Conservation (phyloP, 92 coral and sea anemone species). For the Parazoanthus darwini region DNA sequence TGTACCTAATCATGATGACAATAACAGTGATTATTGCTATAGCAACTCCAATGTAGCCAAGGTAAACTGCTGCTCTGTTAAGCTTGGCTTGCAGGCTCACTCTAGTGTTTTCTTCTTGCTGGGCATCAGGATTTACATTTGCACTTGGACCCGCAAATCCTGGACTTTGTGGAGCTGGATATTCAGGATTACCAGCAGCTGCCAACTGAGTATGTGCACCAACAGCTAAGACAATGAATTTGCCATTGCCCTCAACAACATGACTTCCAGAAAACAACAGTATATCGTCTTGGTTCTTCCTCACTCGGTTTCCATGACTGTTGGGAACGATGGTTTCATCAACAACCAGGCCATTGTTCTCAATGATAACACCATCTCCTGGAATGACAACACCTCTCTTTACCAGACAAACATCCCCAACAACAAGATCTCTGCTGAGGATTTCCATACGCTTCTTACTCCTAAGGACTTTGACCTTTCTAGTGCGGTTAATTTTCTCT, state of each 20-base stretch:
- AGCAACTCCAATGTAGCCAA: slow-evolving; percentile 78
- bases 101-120: slow-evolving; percentile 58
- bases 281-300: slow-evolving; percentile 54
- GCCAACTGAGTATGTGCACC: slow-evolving; percentile 64
- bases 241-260: slow-evolving; percentile 90
- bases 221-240: slow-evolving; percentile 83
- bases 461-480: slow-evolving; percentile 61
- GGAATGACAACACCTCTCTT: slow-evolving; percentile 88
- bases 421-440: slow-evolving; percentile 63
- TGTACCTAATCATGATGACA: slow-evolving; percentile 80
- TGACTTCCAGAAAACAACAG: slow-evolving; percentile 88
- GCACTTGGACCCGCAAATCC: slow-evolving; percentile 8
- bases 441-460: slow-evolving; percentile 47
- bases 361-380: slow-evolving; percentile 91
- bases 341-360: slow-evolving; percentile 75
- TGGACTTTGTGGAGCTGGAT: slow-evolving; percentile 25
- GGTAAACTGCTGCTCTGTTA: slow-evolving; percentile 74
- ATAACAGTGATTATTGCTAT: slow-evolving; percentile 77
- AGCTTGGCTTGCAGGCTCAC: slow-evolving; percentile 77
- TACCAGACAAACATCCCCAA: slow-evolving; percentile 91
- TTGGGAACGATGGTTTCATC: slow-evolving; percentile 77
- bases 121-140: slow-evolving; percentile 11
- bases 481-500: slow-evolving; percentile 55
- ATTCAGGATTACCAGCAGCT: slow-evolving; percentile 18
- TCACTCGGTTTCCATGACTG: slow-evolving; percentile 56